Conservation (phyloP, 2,797 vertebrate species). For the Ambastaia sidthimunki region DNA sequence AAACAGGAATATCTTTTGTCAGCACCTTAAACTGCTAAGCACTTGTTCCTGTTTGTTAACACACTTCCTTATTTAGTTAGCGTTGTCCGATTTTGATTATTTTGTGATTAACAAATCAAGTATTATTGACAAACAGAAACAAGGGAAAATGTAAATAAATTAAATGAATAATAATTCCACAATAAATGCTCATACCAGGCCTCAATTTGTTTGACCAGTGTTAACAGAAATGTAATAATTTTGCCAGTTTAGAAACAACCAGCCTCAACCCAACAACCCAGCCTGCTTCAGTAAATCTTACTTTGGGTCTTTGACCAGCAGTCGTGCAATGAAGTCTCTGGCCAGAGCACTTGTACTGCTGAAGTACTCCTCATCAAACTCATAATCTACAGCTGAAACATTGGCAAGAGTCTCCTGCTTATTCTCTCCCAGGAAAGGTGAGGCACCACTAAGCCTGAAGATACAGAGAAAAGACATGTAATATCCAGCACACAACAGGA, state of each 20-base stretch:
- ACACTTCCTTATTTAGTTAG: slow-evolving; percentile 26
- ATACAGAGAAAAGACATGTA: neutral
- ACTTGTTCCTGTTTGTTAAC: slow-evolving; percentile 21
- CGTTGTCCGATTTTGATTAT: neutral
- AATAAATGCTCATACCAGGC: too few relatives aligned
- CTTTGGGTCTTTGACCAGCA: slow-evolving; percentile 98
- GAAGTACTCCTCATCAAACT: slow-evolving; percentile 97
- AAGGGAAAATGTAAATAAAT: neutral
- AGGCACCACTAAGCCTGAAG: slow-evolving; percentile 91
- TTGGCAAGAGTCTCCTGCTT: slow-evolving; percentile 98
- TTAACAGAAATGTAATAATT: too few relatives aligned
- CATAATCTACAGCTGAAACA: slow-evolving; percentile 95
- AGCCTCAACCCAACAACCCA: neutral
- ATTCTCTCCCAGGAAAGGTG: slow-evolving; percentile 95
- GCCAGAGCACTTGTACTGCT: slow-evolving; percentile 91
- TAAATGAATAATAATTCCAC: neutral
- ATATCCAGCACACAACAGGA: neutral
- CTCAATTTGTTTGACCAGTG: too few relatives aligned
- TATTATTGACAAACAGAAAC: neutral
- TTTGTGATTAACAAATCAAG: neutral
- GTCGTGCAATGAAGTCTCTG: slow-evolving; percentile 95
- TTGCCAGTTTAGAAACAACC: too few relatives aligned
- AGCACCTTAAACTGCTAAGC: slow-evolving; percentile 7
- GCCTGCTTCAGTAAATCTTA: slow-evolving; percentile 69
- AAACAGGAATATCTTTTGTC: slow-evolving; percentile 51